Base-by-base conservation (phyloP, 1,140 invertebrate genomes). In the Stegodyphus mimosarum region DNA sequence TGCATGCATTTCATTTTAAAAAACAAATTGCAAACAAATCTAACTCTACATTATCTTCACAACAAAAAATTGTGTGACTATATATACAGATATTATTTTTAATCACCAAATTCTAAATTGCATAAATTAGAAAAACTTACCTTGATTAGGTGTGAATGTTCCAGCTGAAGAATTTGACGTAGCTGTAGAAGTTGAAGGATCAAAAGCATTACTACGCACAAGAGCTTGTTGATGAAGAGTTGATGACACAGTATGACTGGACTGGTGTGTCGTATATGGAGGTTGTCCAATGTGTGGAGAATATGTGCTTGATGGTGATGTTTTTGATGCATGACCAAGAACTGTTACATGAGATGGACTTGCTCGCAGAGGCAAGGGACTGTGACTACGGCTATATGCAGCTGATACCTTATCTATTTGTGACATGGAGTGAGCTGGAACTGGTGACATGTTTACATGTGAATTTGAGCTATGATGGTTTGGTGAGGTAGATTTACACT, bases 251-350 rank as follows among this genome's bases (percentile, higher is more conserved):
- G 72, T 69, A 60, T 84, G 81, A 84, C 73, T 84, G 81, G 81
- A 84, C 81, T 84, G 81, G 66, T 84, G 81, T 84, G 81, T 83
- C 73, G 81, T 69, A 70, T 55, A 84, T 75, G 63, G n/a, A 75
- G 81, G 60, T 74, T 73, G 71, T 51, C 49, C 72, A 17, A 76
- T 50, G 76, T 76, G 81, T 66, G 81, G 48, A 64, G 67, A 84
- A 49, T 66, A 75, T 67, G 63, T 60, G 18, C 52, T 74, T 33
- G 81, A 74, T 50, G 75, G n/a, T 52, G 80, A 75, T 67, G 81
- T 84, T 84, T 84, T 84, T 76, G 73, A 11, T 15, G 50, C 49
- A 69, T 84, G 81, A 67, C 73, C 64, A 10, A 84, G 50, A 6
- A n/a, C n/a, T n/a, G 81, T 69, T 33, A 84, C 53, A 53, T 70